Percentiles rank a stretch among this genome's conserved stretches.
These are phyloP conservation scores for Cepaea nemoralis DNA, from an alignment of 1,140 invertebrate species.

Conservation along the genomic window DNA sequence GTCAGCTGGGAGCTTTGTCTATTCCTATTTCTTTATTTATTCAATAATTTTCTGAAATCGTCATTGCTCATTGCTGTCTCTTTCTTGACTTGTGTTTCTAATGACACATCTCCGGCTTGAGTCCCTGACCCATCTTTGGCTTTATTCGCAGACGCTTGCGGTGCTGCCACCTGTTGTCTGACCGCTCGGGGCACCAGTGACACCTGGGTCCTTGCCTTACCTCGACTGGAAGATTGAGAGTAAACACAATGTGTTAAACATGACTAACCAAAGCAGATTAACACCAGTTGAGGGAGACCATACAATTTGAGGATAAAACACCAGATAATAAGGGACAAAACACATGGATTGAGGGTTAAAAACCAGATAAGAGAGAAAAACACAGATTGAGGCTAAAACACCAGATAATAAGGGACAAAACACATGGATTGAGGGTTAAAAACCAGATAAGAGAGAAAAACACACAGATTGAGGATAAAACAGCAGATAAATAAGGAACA, in stretches of 20 bases:
- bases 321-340: neutral
- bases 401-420: no score
- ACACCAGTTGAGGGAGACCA: no score
- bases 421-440: no score
- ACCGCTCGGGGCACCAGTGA: conserved; percentile 76
- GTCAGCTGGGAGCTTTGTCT: no score
- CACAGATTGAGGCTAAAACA: no score
- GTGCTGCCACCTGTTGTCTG: conserved; percentile 56
- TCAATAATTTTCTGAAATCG: conserved; percentile 72
- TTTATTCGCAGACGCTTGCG: conserved; percentile 26
- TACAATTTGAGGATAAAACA: no score
- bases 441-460: no score
- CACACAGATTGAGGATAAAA: no score
- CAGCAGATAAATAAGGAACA: no score
- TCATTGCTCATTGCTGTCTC: conserved; percentile 65
- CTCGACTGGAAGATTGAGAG: conserved; percentile 59
- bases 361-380: neutral
- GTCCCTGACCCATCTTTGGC: neutral
- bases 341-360: neutral
- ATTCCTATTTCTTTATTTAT: no score
- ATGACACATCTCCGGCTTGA: neutral
- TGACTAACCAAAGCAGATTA: neutral
- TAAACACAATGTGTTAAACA: neutral
- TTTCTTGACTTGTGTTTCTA: conserved; percentile 2
- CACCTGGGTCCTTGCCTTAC: conserved; percentile 74